Base-by-base conservation (phyloP, 2,113 vertebrate species). In the Apodemus sylvaticus region DNA sequence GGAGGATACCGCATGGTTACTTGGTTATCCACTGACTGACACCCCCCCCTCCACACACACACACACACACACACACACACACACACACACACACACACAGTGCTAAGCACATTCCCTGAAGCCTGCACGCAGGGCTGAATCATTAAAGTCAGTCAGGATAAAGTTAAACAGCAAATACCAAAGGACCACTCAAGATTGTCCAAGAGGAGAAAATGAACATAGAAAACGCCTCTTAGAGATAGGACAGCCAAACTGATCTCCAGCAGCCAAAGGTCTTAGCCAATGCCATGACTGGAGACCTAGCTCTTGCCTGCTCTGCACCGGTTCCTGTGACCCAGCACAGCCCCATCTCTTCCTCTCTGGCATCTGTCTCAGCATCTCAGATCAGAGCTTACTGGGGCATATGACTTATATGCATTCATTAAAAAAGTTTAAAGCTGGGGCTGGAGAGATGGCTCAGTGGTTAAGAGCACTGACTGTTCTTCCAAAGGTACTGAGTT, bases 1-100 rank as follows among this genome's bases (percentile, higher is more conserved):
- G 42, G 97, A 24, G 93, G 64, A 97, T 24, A 92, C 45, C 66
- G 31, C 82, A 62, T 94, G 86, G 78, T 95, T 97, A 97, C 60
- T 89, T 90, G 64, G 45, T 60, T 90, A 55, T 53, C 66, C 6
- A 86, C 53, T 93, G 90, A 53, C 81, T 90, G 76, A 85, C 39
- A 74, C 36, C n/a, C 85, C 90, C 66, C n/a, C n/a, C n/a, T n/a
- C n/a, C n/a, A n/a, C n/a, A n/a, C n/a, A n/a, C n/a, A n/a, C n/a
- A n/a, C n/a, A n/a, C n/a, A n/a, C n/a, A n/a, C n/a, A n/a, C n/a
- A n/a, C n/a, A n/a, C n/a, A n/a, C n/a, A n/a, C n/a, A n/a, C n/a
- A n/a, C n/a, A n/a, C n/a, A n/a, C n/a, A n/a, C n/a, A n/a, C n/a
- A n/a, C n/a, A n/a, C n/a, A n/a, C n/a, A 89, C 31, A 60, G 73